Base-by-base conservation (phyloP, 2,113 vertebrate species). In the Sapajus apella region DNA sequence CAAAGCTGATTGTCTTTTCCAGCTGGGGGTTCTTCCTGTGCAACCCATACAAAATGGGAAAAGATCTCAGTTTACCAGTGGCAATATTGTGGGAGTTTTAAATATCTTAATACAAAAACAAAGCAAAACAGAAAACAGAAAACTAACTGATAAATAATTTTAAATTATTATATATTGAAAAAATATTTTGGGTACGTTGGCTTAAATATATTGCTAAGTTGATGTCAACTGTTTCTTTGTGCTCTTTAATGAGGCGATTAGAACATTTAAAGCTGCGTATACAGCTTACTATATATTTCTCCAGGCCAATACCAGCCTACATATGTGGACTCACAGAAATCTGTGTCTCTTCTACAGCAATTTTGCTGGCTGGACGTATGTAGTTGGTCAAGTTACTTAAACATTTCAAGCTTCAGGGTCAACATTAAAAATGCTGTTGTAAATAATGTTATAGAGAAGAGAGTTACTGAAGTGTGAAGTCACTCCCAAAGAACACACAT, bases 271-370 rank as follows among this genome's bases (percentile, higher is more conserved):
- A 86, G 25, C 32, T 32, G 35, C 8, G 2, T 21, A 17, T 11
- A 3, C 3, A 35, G 1, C 5, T 83, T 76, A 43, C 23, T 23
- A 17, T 68, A 1, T 43, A 13, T n/a, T 61, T 72, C 17, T 55
- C 32, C 4, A 0, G 45, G 37, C 21, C 10, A 50, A 35, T 2
- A 2, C 17, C 25, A 43, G 30, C 32, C 23, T 55, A 56, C 56
- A 14, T 0, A 14, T 47, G 47, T 20, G 30, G 21, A 56, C n/a
- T 88, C 55, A 17, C 2, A 23, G 0, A 3, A 12, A 25, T 75
- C 9, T 23, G 3, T 7, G 1, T 3, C 12, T 2, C 5, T 68
- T 21, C 1, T 12, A 16, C 32, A 21, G 3, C 8, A 84, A 30
- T 66, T 68, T 40, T 66, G 5, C 18, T 80, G 55, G 68, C 45